Conservation (phyloP, 2,113 vertebrate genomes). For the Phylloscopus trochiloides region DNA sequence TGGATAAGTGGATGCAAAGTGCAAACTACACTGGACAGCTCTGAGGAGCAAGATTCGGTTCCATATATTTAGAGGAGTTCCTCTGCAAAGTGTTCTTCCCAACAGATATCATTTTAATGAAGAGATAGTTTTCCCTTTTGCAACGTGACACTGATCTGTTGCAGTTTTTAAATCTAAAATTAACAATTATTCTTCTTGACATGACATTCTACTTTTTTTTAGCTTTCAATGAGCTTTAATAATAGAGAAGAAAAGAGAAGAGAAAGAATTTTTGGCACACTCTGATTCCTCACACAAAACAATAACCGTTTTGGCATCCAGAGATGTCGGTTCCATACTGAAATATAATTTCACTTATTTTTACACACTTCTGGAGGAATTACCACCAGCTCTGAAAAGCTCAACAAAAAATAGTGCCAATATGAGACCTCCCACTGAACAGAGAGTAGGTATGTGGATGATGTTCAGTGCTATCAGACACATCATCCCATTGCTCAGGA, state of each 20-base stretch:
- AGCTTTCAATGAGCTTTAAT: constrained; percentile 22
- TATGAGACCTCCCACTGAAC: background rate
- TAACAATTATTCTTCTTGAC: constrained; percentile 4
- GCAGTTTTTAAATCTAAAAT: constrained; percentile 1
- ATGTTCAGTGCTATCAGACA: background rate
- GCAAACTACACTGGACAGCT: background rate
- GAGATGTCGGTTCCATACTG: background rate
- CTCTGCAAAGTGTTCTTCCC: background rate
- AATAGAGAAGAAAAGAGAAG: background rate
- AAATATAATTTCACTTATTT: constrained; percentile 17
- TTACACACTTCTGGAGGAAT: background rate
- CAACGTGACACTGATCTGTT: background rate
- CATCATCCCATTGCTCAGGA: background rate
- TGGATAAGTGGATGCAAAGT: background rate
- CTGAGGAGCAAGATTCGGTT: background rate
- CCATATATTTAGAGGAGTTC: background rate
- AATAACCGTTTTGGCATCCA: constrained; percentile 15
- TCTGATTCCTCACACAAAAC: constrained; percentile 5
- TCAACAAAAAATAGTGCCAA: background rate
- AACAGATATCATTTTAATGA: background rate
- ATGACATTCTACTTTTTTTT: background rate
- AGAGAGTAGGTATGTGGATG: background rate
- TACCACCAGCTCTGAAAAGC: background rate
- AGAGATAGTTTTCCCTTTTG: background rate
- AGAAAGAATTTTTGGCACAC: background rate